Conservation (phyloP, 2,888 invertebrate genomes). For the Hipparchia semele region DNA sequence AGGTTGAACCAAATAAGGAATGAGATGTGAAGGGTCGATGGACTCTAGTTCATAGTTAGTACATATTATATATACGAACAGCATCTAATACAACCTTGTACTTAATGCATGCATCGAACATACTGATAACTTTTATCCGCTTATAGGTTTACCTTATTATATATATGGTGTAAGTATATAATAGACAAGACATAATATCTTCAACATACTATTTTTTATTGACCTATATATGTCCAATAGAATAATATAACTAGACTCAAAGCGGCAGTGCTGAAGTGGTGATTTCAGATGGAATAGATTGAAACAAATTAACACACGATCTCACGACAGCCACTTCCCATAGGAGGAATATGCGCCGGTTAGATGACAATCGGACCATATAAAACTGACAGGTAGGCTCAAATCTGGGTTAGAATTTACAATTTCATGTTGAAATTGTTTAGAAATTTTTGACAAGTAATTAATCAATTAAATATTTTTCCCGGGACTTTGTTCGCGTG, state of each 20-base stretch:
- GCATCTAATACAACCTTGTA: background rate
- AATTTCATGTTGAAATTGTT: background rate
- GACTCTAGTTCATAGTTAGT: slow-evolving; percentile 10
- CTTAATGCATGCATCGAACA: background rate
- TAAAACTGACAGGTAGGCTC: background rate
- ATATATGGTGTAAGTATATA: too few relatives aligned
- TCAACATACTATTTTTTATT: background rate
- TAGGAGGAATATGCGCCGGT: background rate
- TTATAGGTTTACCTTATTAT: too few relatives aligned
- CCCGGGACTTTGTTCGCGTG: too few relatives aligned
- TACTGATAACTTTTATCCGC: too few relatives aligned
- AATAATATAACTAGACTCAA: background rate
- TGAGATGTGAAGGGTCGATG: slow-evolving; percentile 29
- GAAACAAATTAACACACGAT: slow-evolving; percentile 2
- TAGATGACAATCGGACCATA: slow-evolving; percentile 8
- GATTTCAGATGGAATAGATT: slow-evolving; percentile 6
- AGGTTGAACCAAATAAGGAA: slow-evolving; percentile 33
- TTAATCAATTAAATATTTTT: too few relatives aligned
- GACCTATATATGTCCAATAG: background rate
- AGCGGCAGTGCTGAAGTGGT: background rate
- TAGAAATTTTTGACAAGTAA: too few relatives aligned
- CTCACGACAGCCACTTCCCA: background rate
- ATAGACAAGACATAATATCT: background rate
- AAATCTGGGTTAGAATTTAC: background rate
- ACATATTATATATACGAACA: background rate